A percentile compares a stretch with the other conserved stretches of the same genome.
These are phyloP conservation scores for Stercorarius parasiticus DNA, from an alignment of 2,113 vertebrate species.

Conservation along the genomic window DNA sequence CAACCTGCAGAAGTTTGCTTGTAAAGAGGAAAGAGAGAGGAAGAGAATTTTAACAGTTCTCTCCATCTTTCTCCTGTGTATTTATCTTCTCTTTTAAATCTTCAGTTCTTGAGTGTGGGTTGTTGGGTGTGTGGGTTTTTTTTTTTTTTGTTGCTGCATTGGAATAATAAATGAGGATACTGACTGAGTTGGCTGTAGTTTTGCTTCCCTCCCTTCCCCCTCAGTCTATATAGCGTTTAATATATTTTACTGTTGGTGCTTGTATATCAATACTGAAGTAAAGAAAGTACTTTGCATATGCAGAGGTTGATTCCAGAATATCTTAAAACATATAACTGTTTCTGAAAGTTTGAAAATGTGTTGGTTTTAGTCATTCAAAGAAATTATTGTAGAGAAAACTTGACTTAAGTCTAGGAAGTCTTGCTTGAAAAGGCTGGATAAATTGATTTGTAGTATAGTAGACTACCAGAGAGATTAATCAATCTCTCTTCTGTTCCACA, in stretches of 20 bases:
- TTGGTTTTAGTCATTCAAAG: background rate
- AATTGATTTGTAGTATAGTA: background rate
- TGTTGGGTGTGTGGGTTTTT: background rate
- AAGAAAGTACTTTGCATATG: background rate
- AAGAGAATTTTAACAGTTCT: background rate
- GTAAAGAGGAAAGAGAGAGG: background rate
- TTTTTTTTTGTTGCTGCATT: background rate
- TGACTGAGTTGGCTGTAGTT: background rate
- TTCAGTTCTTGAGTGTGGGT: background rate
- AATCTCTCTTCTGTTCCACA: background rate
- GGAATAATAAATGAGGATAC: background rate
- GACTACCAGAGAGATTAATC: background rate
- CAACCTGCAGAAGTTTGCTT: background rate
- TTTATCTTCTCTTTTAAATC: background rate
- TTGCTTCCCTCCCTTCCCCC: background rate
- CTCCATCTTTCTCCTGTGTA: background rate
- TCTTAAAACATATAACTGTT: background rate
- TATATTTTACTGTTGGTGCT: background rate
- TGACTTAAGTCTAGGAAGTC: background rate
- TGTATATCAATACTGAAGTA: background rate
- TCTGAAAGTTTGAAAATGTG: background rate
- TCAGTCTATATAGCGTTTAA: background rate
- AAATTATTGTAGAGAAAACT: background rate
- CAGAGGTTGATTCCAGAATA: background rate
- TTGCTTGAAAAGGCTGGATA: background rate